Conservation (phyloP, 1,140 invertebrate genomes). For the Drosophila nebulosa region DNA sequence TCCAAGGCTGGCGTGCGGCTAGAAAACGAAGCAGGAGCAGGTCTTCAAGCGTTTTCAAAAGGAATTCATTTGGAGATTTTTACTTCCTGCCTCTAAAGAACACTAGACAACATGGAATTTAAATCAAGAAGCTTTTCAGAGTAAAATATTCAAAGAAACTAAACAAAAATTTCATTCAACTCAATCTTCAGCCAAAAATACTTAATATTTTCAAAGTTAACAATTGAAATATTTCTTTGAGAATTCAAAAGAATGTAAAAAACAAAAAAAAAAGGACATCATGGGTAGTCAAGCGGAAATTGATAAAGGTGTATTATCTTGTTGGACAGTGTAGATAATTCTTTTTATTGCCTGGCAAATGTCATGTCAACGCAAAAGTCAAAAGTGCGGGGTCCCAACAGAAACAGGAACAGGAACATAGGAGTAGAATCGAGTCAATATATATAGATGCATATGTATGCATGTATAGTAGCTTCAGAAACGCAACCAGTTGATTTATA, state of each 20-base stretch:
- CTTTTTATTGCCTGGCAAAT: slow-evolving; percentile 52
- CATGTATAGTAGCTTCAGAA: slow-evolving; percentile 34
- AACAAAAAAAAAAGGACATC: too few species aligned
- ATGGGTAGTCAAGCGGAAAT: background rate
- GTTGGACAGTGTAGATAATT: slow-evolving; percentile 44
- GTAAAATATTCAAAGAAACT: too few species aligned
- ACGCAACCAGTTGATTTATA: slow-evolving; percentile 79
- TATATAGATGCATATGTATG: slow-evolving; percentile 29
- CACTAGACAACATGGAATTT: slow-evolving; percentile 42
- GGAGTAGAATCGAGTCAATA: background rate
- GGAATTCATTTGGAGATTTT: slow-evolving; percentile 47
- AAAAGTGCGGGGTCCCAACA: slow-evolving; percentile 58
- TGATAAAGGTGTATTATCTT: too few species aligned
- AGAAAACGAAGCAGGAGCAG: slow-evolving; percentile 25
- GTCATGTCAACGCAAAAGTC: slow-evolving; percentile 77
- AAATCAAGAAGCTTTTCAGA: too few species aligned
- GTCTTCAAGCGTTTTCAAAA: slow-evolving; percentile 53
- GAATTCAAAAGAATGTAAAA: too few species aligned
- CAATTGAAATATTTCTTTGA: too few species aligned
- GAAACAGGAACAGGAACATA: slow-evolving; percentile 21
- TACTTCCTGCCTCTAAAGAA: slow-evolving; percentile 20
- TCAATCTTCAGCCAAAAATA: too few species aligned
- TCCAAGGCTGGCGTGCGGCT: slow-evolving; percentile 54
- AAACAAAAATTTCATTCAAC: too few species aligned
- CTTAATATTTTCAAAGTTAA: too few species aligned